Evolutionary conservation across 2,888 invertebrate species (phyloP).

Genomic region (Nasonovia ribisnigri): DNA sequence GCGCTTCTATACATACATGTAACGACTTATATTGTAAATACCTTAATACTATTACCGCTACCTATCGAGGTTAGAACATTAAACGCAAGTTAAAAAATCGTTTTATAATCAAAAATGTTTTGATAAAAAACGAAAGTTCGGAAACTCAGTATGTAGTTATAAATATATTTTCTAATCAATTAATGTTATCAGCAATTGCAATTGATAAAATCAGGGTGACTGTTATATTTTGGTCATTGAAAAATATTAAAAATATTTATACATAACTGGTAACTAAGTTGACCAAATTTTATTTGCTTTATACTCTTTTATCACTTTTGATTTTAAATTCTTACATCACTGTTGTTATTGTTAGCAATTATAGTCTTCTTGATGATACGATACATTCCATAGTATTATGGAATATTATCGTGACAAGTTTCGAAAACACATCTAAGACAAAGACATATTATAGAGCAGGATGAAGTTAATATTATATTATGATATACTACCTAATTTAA

Average conservation of each 20-base stretch:
- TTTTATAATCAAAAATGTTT: background rate
- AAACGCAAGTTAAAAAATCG: background rate
- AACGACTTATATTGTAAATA: background rate
- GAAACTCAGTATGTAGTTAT: background rate
- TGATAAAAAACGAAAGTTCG: no score
- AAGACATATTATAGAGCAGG: no score
- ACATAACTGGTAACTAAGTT: background rate
- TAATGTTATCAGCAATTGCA: background rate
- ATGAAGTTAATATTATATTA: background rate
- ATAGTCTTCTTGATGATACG: background rate
- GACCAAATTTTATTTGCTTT: background rate
- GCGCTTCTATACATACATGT: no score
- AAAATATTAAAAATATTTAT: background rate
- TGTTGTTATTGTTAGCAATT: background rate
- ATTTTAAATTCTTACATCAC: background rate
- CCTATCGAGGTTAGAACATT: background rate
- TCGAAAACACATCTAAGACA: background rate
- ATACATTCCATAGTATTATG: background rate
- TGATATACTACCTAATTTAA: background rate
- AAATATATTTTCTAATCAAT: background rate
- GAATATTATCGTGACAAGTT: background rate
- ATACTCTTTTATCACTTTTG: background rate
- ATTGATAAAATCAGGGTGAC: no score
- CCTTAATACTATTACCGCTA: background rate
- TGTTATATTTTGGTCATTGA: no score